These are phyloP conservation scores for Larimichthys polyactis DNA, from an alignment of 2,113 vertebrate genomes.

Conservation along the genomic window DNA sequence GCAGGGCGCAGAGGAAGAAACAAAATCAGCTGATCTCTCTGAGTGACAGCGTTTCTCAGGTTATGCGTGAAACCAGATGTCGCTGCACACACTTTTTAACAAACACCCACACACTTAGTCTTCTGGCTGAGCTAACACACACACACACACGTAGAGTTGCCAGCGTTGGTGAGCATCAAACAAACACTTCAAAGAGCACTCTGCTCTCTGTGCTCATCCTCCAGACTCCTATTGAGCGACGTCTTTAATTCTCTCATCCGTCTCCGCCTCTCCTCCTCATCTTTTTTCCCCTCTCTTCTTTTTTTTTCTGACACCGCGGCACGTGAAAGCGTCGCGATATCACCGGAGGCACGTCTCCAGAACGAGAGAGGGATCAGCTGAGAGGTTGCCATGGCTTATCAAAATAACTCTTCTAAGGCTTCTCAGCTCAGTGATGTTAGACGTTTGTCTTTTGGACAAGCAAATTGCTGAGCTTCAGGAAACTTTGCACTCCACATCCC, in stretches of 20 bases:
- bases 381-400: conserved; percentile 39
- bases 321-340: conserved; percentile 4
- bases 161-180: conserved; percentile 17
- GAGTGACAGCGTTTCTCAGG: conserved; percentile 24
- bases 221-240: neutral
- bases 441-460: neutral
- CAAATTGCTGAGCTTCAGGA: conserved; percentile 26
- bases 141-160: neutral
- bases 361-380: conserved; percentile 33
- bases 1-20: neutral
- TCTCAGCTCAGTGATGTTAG: neutral
- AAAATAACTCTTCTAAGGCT: conserved; percentile 39
- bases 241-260: conserved; percentile 26
- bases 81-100: conserved; percentile 24
- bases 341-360: neutral
- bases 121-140: too few relatives aligned
- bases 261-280: neutral
- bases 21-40: neutral
- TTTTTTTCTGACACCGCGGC: neutral
- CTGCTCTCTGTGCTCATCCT: conserved; percentile 15
- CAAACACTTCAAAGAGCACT: conserved; percentile 20
- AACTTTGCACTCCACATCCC: conserved; percentile 47
- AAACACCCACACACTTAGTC: conserved; percentile 22
- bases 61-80: conserved; percentile 24
- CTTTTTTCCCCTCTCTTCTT: conserved; percentile 22